These are phyloP conservation scores for Lepas anatifera DNA, from an alignment of 2,888 invertebrate species.

Conservation along the genomic window DNA sequence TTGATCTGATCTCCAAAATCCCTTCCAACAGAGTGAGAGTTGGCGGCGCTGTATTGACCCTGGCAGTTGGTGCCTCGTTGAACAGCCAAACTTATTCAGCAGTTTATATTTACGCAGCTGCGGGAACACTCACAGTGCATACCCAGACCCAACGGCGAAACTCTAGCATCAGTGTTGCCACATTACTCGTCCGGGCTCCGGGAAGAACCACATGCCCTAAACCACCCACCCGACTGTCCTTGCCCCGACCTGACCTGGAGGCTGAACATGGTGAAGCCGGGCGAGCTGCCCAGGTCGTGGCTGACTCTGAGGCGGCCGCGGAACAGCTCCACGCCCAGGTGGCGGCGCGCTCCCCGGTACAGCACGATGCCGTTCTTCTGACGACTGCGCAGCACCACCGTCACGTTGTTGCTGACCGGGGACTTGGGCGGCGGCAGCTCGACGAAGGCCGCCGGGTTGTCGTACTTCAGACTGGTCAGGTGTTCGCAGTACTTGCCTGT, in stretches of 20 bases:
- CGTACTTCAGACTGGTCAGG: slow-evolving; percentile 82
- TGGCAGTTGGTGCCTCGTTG: too few relatives aligned
- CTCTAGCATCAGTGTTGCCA: slow-evolving; percentile 67
- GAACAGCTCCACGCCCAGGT: slow-evolving; percentile 90
- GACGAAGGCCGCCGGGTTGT: slow-evolving; percentile 80
- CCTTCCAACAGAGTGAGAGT: too few relatives aligned
- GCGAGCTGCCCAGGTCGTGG: slow-evolving; percentile 95
- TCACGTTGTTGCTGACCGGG: slow-evolving; percentile 47
- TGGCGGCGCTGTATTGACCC: too few relatives aligned
- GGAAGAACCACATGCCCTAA: slow-evolving; percentile 18
- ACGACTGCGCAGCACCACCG: slow-evolving; percentile 77
- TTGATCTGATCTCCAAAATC: too few relatives aligned
- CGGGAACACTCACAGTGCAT: too few relatives aligned
- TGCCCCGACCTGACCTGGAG: slow-evolving; percentile 30
- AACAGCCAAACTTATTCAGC: too few relatives aligned
- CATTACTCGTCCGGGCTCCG: slow-evolving; percentile 24
- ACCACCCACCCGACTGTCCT: not conserved
- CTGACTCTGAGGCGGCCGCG: slow-evolving; percentile 86
- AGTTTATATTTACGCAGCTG: too few relatives aligned
- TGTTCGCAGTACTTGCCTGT: slow-evolving; percentile 89
- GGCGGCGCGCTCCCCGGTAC: slow-evolving; percentile 80
- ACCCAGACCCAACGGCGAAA: too few relatives aligned
- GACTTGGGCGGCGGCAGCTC: slow-evolving; percentile 77
- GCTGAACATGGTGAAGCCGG: slow-evolving; percentile 94
- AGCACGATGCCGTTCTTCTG: slow-evolving; percentile 83